Evolutionary conservation across 2,113 vertebrate genomes (phyloP), one percentile per base, ranked within the genome.

Genomic region (Sclerurus mexicanus): DNA sequence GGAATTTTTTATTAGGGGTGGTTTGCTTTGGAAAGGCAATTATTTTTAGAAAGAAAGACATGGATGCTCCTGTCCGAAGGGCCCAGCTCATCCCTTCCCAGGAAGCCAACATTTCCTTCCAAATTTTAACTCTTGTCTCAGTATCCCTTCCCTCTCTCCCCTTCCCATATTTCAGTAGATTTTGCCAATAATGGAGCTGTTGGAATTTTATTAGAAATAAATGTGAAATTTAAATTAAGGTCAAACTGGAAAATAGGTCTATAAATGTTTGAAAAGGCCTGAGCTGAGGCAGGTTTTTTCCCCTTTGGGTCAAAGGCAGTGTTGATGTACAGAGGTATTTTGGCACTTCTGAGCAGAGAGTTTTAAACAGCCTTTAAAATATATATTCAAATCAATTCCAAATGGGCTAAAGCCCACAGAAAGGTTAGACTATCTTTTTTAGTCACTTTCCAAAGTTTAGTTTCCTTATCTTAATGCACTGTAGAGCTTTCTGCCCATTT

Each of bases 141-240:
- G 21, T 81, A 40, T 87, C 95, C 92, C 20, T 52, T 39, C 52
- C 47, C 37, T n/a, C 47, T 58, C 52, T 68, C 50, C 50, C 12
- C 7, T 76, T 77, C 74, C 44, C 13, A 3, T 21, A 21, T 96
- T 94, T 84, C 76, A 66, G 78, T 53, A 33, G 80, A 46, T 91
- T 85, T 77, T 82, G 27, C 79, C 94, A 93, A 90, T 58, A 71
- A 58, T 85, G 55, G 89, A 69, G 84, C 86, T 64, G 85, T 78
- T 83, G 89, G 81, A 94, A 93, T 92, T 96, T 89, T 93, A 73
- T 96, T 92, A 86, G 83, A 93, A 97, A 92, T 86, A 77, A 93
- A 79, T 83, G 68, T 96, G 93, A 95, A 94, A 96, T 97, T 97
- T 71, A 98, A 95, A 96, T 96, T 67, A 96, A 93, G 73, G 82